Base-by-base conservation (phyloP, 2,888 invertebrate genomes). In the Prosopocoilus inquinatus region DNA sequence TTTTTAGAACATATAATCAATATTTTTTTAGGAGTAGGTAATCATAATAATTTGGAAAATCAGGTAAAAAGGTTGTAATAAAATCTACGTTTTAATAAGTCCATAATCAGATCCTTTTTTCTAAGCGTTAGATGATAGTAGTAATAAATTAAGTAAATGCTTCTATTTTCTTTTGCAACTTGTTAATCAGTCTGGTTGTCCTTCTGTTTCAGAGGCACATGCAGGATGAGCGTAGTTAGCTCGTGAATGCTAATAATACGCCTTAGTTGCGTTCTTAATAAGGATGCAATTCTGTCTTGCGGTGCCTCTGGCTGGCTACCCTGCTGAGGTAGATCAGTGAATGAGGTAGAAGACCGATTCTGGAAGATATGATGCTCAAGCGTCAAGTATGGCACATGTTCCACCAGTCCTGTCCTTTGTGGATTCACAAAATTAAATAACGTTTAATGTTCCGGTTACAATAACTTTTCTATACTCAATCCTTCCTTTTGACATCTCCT, bases 151-250 rank as follows among this genome's bases (percentile, higher is more conserved):
- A 28, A 36, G 36, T n/a, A 36, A 36, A 36, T 36, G 36, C 36
- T 36, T 36, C 36, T 28, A 28, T 28, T 44, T n/a, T 11, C 1
- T 12, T 44, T 13, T 11, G 35, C 20, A 11, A 43, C 64, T 54
- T 62, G 66, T 67, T 79, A 75, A 79, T 79, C 78, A 79, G 79
- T 79, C 78, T 78, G 78, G 79, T 77, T 76, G 75, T 78, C 79
- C 78, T 77, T 78, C 77, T 82, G 85, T 81, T 88, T 87, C 88
- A 89, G 89, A 89, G 89, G 89, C 89, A 89, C 88, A 86, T 87
- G 88, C 85, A 84, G 84, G 83, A 83, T 79, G 82, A 83, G 82
- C 82, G 82, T 83, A 83, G 63, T 67, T 68, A 67, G 66, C 66
- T 63, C 60, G 59, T 64, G 62, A 63, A 77, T 75, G 69, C 79